Evolutionary conservation across 2,888 invertebrate species (phyloP).

Genomic region (Nematopogon swammerdamellus): DNA sequence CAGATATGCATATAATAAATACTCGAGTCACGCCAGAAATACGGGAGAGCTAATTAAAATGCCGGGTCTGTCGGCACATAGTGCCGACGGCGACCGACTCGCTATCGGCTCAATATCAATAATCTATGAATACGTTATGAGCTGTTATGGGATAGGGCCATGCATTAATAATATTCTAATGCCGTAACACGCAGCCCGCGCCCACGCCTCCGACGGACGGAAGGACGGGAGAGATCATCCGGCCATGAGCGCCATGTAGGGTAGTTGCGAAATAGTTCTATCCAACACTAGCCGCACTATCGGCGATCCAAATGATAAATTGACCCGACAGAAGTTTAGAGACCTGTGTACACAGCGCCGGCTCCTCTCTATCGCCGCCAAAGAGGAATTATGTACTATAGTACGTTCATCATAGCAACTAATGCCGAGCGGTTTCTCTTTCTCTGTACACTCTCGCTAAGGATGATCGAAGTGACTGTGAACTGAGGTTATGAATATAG

Average conservation of each 20-base stretch:
- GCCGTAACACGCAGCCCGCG: not conserved
- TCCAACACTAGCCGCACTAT: not conserved
- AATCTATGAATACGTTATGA: not conserved
- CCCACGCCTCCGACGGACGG: not conserved
- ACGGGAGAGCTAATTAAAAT: not conserved
- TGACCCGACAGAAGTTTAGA: not conserved
- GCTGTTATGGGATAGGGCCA: not conserved
- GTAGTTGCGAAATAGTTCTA: not conserved
- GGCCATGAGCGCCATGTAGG: not conserved
- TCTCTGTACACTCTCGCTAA: no score
- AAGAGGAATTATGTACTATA: no score
- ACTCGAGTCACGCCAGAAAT: no score
- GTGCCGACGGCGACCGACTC: not conserved
- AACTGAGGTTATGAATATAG: no score
- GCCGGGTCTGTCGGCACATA: not conserved
- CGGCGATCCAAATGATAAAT: not conserved
- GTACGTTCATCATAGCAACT: no score
- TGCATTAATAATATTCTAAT: not conserved
- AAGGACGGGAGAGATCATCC: not conserved
- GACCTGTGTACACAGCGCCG: not conserved
- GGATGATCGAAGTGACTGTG: no score
- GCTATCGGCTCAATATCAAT: not conserved
- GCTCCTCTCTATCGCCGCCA: no score
- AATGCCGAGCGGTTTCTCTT: no score
- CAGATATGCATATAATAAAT: not conserved